These are phyloP conservation scores for Lomographa bimaculata DNA, from an alignment of 2,888 invertebrate species.

Conservation along the genomic window DNA sequence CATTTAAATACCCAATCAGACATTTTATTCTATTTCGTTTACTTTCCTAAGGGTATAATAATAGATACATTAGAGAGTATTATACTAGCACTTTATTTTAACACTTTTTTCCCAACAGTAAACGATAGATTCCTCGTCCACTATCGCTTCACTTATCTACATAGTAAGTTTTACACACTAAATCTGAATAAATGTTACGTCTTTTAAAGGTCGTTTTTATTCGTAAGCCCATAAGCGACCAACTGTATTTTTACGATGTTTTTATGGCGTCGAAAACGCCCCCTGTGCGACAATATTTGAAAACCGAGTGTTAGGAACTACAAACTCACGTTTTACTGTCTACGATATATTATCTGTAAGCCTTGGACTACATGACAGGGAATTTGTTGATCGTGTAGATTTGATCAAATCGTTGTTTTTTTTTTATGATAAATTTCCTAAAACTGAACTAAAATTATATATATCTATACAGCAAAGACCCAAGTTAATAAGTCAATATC, in stretches of 20 bases:
- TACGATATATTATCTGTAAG: slow-evolving; percentile 14
- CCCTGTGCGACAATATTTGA: slow-evolving; percentile 30
- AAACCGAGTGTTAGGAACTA: slow-evolving; percentile 17
- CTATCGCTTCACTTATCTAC: slow-evolving; percentile 21
- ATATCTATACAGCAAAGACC: too few relatives aligned
- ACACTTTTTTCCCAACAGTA: neutral
- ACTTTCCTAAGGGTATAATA: too few relatives aligned
- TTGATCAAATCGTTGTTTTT: neutral
- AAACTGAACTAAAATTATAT: too few relatives aligned
- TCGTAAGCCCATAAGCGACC: slow-evolving; percentile 33
- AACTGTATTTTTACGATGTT: slow-evolving; percentile 44
- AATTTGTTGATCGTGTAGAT: slow-evolving; percentile 12
- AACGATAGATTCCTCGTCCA: neutral
- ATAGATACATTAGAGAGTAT: too few relatives aligned
- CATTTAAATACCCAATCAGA: too few relatives aligned
- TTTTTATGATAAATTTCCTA: too few relatives aligned
- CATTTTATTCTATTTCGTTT: too few relatives aligned
- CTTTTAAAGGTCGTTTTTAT: slow-evolving; percentile 51
- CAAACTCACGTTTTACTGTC: slow-evolving; percentile 12
- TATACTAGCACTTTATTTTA: too few relatives aligned
- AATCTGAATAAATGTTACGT: slow-evolving; percentile 24
- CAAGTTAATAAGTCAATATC: too few relatives aligned
- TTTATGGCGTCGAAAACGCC: slow-evolving; percentile 38
- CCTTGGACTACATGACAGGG: neutral
- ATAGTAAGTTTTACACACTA: slow-evolving; percentile 22